Evolutionary conservation across 1,140 invertebrate genomes (phyloP).

Genomic region (Nilaparvata lugens): DNA sequence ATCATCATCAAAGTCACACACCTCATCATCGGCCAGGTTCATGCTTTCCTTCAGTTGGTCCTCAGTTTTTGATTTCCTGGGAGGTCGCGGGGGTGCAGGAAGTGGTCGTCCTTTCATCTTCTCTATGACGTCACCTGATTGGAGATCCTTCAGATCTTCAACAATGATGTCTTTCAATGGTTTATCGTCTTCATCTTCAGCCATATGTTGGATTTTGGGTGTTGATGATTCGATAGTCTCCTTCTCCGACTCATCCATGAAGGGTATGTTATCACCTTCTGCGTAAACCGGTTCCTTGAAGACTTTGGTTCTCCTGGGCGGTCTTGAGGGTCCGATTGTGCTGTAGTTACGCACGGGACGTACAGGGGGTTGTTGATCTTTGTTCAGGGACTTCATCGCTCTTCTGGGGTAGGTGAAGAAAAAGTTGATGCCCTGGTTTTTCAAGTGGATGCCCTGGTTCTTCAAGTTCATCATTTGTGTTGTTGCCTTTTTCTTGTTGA

Average conservation of each 20-base stretch:
- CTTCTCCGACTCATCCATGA: conserved; percentile 17
- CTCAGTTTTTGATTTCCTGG: conserved; percentile 38
- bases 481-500: conserved; percentile 37
- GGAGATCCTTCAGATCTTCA: conserved; percentile 37
- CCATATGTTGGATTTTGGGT: not conserved
- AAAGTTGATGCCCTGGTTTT: conserved; percentile 24
- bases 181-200: conserved; percentile 2
- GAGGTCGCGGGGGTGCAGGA: conserved; percentile 70
- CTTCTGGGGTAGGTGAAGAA: conserved; percentile 43
- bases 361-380: conserved; percentile 30
- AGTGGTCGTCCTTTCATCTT: conserved; percentile 72
- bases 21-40: conserved; percentile 8
- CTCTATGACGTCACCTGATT: conserved; percentile 57
- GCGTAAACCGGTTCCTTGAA: conserved; percentile 30
- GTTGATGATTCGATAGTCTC: not conserved
- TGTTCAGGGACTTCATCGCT: conserved; percentile 22
- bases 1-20: conserved; percentile 4
- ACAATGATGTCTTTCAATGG: not conserved
- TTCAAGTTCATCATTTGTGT: conserved; percentile 18
- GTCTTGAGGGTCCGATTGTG: conserved; percentile 46
- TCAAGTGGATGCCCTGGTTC: conserved; percentile 21
- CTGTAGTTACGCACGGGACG: conserved; percentile 54
- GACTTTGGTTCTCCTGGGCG: conserved; percentile 43
- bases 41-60: conserved; percentile 28
- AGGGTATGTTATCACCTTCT: conserved; percentile 22